A percentile compares a stretch with the other conserved stretches of the same genome.
Evolutionary conservation across 2,113 vertebrate species (phyloP).

Genomic region (Ellobius talpinus): DNA sequence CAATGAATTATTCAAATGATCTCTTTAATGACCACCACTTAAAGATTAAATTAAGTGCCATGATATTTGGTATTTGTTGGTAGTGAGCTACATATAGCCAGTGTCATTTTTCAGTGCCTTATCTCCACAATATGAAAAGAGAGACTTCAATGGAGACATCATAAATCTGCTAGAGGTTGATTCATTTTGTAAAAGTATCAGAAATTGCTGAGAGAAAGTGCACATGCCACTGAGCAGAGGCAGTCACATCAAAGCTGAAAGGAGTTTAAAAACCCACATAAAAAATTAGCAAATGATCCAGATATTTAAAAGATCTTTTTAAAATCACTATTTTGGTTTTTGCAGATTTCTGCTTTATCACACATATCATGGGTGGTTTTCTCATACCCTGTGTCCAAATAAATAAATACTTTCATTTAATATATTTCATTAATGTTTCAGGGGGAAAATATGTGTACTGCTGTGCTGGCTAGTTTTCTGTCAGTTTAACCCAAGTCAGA

Average conservation of each 20-base stretch:
- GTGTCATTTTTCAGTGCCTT: neutral
- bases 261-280: neutral
- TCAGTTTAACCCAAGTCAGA: neutral
- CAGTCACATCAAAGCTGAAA: neutral
- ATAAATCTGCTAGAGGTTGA: neutral
- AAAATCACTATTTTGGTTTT: neutral
- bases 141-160: neutral
- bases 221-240: neutral
- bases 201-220: neutral
- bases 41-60: constrained; percentile 7
- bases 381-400: neutral
- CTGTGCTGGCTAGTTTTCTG: neutral
- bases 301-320: neutral
- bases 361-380: neutral
- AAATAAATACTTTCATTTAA: constrained; percentile 7
- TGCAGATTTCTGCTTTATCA: neutral
- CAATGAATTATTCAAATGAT: neutral
- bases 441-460: neutral
- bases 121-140: neutral
- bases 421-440: neutral
- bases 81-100: neutral
- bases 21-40: neutral
- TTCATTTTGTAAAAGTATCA: neutral
- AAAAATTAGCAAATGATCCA: neutral
- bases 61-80: neutral